These are phyloP conservation scores for Scolopax bukidnonensis DNA, from an alignment of 2,797 vertebrate species.

Conservation along the genomic window DNA sequence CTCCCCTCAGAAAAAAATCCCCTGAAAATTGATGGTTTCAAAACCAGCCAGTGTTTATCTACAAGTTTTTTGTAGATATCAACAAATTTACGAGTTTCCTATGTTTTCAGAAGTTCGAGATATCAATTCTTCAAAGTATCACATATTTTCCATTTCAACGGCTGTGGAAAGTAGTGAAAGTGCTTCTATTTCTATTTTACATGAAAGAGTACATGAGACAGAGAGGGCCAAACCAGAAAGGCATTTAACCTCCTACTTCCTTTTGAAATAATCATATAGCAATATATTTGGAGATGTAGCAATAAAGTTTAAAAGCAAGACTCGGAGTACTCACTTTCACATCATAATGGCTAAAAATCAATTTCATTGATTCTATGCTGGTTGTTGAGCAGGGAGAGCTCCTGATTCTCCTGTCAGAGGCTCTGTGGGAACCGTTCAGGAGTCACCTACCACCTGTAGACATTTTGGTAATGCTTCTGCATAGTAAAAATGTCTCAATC, in stretches of 20 bases:
- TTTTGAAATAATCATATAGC: conserved; percentile 14
- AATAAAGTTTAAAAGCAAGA: conserved; percentile 42
- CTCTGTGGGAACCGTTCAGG: not conserved
- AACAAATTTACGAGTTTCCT: not conserved
- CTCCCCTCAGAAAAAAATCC: not conserved
- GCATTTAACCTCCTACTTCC: not conserved
- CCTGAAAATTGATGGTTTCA: not conserved
- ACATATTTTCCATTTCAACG: conserved; percentile 3
- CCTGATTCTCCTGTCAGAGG: not conserved
- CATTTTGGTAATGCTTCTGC: not conserved
- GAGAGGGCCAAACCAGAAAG: not conserved
- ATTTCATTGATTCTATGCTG: conserved; percentile 3
- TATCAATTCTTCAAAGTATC: not conserved
- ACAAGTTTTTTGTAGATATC: too few relatives aligned
- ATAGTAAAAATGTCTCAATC: not conserved
- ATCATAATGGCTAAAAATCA: conserved; percentile 32
- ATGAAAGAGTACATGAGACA: not conserved
- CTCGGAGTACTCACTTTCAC: conserved; percentile 7
- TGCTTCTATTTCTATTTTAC: not conserved
- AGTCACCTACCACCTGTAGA: not conserved
- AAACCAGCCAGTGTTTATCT: not conserved
- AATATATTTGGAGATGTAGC: not conserved
- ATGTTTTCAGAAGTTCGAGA: not conserved
- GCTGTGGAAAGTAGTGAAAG: not conserved
- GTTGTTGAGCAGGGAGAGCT: not conserved